Evolutionary conservation across 1,140 invertebrate genomes (phyloP), one percentile per base, ranked within the genome.

Genomic region (Polyergus mexicanus): DNA sequence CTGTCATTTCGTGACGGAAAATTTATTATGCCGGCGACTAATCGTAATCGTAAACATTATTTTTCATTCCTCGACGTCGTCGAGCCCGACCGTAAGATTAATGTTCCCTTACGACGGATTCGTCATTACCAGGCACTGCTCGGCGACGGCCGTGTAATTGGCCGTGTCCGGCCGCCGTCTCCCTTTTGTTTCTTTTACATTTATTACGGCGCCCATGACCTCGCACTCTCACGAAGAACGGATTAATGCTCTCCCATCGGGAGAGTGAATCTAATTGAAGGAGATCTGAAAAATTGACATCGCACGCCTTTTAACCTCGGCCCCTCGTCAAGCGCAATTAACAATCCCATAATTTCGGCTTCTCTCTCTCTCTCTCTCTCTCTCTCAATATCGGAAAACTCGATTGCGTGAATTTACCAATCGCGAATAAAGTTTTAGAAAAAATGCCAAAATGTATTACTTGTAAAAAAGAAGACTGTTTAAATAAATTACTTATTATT

Each of bases 31-130:
- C 41, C 56, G 22, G 77, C 44, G 16, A 51, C n/a, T n/a, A 71
- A 47, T 38, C 38, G 35, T 71, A 69, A 80, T 80, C 65, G 47
- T 65, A 71, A 80, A 80, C 65, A 66, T 80, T 80, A 80, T 80
- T 80, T 80, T 80, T 80, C 65, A 80, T 80, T 11, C 77, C n/a
- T 80, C 65, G 47, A 80, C 44, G 76, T 54, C 44, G 75, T 62
- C 35, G 56, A 28, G 32, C 22, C 16, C 22, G 16, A 11, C 35
- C 47, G 35, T 25, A 80, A 80, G 65, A 80, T 80, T 80, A 80
- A 80, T 80, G 77, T 71, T 71, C 65, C 19, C 47, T 8, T 28
- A 25, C 35, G 77, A 71, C 76, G 63, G 76, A 80, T 80, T 80
- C 65, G 63, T 80, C 77, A 80, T 80, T 80, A 80, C 65, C 44